phyloP scores from a whole-genome alignment of 2,888 invertebrate species.

The Quadroppia sp. region DNA sequence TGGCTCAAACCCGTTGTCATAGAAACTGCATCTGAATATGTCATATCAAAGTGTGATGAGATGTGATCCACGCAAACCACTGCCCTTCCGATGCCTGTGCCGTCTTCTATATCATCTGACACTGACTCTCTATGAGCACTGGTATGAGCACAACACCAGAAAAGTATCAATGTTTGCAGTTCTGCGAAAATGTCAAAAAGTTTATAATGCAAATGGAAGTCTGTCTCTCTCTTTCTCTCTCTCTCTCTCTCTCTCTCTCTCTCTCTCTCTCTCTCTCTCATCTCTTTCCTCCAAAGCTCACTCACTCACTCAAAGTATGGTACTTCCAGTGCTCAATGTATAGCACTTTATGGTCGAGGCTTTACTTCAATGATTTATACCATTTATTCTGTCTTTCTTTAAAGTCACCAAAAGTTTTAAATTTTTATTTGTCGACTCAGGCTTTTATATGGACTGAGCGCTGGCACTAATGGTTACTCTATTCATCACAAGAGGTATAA shows the following conservation, averaged over 20 bases:
- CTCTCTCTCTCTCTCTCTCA: background rate
- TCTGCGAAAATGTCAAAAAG: slow-evolving; percentile 26
- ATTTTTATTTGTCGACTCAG: slow-evolving; percentile 39
- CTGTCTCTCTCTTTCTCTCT: background rate
- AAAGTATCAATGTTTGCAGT: slow-evolving; percentile 28
- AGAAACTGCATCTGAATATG: slow-evolving; percentile 33
- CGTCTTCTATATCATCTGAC: background rate
- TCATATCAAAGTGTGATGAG: slow-evolving; percentile 38
- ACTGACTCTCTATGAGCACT: background rate
- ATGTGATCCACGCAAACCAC: slow-evolving; percentile 30
- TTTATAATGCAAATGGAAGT: slow-evolving; percentile 29
- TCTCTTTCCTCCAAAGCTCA: too few relatives aligned
- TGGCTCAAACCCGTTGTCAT: background rate
- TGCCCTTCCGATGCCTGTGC: background rate
- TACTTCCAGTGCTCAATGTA: slow-evolving; percentile 11
- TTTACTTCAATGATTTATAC: slow-evolving; percentile 3
- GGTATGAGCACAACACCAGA: background rate
- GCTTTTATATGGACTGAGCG: slow-evolving; percentile 12
- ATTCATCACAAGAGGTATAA: slow-evolving; percentile 38
- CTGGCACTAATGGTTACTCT: slow-evolving; percentile 28
- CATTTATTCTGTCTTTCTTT: slow-evolving; percentile 37
- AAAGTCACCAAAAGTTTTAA: slow-evolving; percentile 36
- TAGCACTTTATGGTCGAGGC: slow-evolving; percentile 22
- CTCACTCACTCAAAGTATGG: background rate
- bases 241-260: background rate